These are phyloP conservation scores for Glossosoma conforme DNA, from an alignment of 1,140 invertebrate species.

Conservation along the genomic window DNA sequence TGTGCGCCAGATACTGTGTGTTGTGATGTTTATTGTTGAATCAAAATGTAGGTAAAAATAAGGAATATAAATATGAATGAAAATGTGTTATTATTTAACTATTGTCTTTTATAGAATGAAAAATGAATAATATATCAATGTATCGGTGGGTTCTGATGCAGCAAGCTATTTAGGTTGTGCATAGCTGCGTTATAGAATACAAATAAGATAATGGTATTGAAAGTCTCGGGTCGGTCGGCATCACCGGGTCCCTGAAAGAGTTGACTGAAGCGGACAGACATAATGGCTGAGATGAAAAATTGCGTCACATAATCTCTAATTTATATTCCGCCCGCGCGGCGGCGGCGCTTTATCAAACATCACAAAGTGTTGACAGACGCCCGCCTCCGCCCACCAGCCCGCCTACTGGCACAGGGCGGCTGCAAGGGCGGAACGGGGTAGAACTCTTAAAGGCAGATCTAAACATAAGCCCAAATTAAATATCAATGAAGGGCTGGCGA, in stretches of 20 bases:
- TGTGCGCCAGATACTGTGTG: too few species aligned
- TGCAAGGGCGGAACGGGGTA: background rate
- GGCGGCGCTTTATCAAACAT: constrained; percentile 32
- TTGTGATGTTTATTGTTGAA: too few species aligned
- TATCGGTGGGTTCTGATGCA: too few species aligned
- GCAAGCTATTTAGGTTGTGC: background rate
- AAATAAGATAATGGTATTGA: background rate
- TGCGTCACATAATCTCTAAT: constrained; percentile 32
- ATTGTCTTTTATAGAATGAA: too few species aligned
- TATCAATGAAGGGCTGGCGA: too few species aligned
- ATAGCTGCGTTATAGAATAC: background rate
- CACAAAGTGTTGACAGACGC: constrained; percentile 29
- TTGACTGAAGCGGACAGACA: constrained; percentile 21
- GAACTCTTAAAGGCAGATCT: background rate
- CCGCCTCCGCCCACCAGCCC: background rate
- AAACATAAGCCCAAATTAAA: too few species aligned
- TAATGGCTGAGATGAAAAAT: constrained; percentile 32
- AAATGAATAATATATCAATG: too few species aligned
- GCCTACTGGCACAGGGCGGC: too few species aligned
- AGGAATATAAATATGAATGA: too few species aligned
- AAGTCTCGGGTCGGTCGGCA: background rate
- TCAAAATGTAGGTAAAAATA: too few species aligned
- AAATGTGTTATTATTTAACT: too few species aligned
- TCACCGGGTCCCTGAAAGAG: constrained; percentile 13
- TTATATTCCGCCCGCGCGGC: constrained; percentile 31